phyloP scores from a whole-genome alignment of 2,888 invertebrate genomes.

The Drosophila eohydei region DNA sequence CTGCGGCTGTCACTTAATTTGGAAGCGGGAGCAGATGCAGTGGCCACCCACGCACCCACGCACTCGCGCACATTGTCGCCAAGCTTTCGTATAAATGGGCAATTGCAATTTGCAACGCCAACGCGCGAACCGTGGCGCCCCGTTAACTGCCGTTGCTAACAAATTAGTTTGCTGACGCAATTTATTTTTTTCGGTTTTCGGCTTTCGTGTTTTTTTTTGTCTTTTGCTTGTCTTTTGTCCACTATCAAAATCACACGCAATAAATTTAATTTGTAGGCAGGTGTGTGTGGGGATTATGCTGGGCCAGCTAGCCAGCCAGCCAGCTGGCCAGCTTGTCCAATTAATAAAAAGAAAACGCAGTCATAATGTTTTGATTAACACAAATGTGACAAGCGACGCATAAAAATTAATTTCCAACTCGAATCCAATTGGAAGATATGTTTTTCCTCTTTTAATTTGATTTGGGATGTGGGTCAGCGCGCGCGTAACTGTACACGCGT shows the following conservation, averaged over 20 bases:
- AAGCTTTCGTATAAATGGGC: conserved; percentile 10
- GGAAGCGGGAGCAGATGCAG: conserved; percentile 68
- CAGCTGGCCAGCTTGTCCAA: conserved; percentile 57
- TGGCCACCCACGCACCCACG: conserved; percentile 57
- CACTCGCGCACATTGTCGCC: conserved; percentile 33
- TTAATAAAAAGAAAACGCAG: conserved; percentile 75
- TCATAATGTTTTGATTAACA: conserved; percentile 78
- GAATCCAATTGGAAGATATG: conserved; percentile 22
- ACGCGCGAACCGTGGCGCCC: conserved; percentile 48
- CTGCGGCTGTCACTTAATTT: conserved; percentile 73
- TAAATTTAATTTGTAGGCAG: conserved; percentile 68
- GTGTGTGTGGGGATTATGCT: conserved; percentile 13
- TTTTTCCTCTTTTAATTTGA: conserved; percentile 35
- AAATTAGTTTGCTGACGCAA: conserved; percentile 79
- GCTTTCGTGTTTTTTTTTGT: conserved; percentile 26
- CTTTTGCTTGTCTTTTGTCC: conserved; percentile 52
- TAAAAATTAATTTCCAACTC: conserved; percentile 69
- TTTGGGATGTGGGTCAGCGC: conserved; percentile 66
- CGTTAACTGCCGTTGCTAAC: conserved; percentile 48
- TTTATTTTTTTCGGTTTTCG: conserved; percentile 59
- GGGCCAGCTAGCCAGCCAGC: conserved; percentile 19
- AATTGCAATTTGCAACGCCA: conserved; percentile 72
- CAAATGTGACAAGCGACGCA: conserved; percentile 77
- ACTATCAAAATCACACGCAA: conserved; percentile 79
- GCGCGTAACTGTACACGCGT: conserved; percentile 65